phyloP scores from a whole-genome alignment of 1,140 invertebrate genomes.

The Drosophila gunungcola region DNA sequence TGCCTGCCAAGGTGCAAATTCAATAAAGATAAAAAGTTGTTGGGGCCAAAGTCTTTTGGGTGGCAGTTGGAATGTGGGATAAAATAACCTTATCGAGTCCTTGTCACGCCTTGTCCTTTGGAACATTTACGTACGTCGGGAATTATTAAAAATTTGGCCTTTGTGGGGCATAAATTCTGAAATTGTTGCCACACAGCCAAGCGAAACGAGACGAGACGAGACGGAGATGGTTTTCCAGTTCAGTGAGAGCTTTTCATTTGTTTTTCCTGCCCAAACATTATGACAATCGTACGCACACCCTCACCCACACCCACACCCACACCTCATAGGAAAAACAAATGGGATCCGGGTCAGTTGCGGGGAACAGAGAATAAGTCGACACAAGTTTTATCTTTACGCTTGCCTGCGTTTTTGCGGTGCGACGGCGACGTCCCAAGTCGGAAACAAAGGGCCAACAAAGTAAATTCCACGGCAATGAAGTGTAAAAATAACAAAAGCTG shows the following conservation, averaged over 20 bases:
- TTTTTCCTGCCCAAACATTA: conserved; percentile 40
- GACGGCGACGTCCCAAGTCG: conserved; percentile 33
- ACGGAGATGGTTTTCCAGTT: conserved; percentile 60
- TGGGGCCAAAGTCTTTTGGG: conserved; percentile 29
- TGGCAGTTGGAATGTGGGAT: background rate
- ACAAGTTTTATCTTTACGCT: conserved; percentile 67
- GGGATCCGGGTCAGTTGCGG: conserved; percentile 13
- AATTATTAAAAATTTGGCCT: conserved; percentile 60
- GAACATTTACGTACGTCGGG: conserved; percentile 39
- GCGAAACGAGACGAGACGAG: conserved; percentile 8
- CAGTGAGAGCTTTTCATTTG: conserved; percentile 58
- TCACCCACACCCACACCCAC: background rate
- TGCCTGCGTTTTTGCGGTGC: conserved; percentile 55
- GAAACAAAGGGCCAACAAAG: conserved; percentile 64
- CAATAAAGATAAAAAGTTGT: conserved; percentile 62
- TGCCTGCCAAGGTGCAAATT: conserved; percentile 63
- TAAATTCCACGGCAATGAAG: conserved; percentile 68
- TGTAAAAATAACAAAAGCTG: conserved; percentile 68
- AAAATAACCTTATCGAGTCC: conserved; percentile 50
- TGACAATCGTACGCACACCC: conserved; percentile 40
- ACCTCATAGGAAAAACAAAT: conserved; percentile 24
- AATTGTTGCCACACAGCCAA: conserved; percentile 29
- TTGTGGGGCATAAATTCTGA: conserved; percentile 55
- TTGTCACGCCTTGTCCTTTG: conserved; percentile 46
- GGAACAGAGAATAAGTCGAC: conserved; percentile 38